phyloP scores from a whole-genome alignment of 2,113 vertebrate species.

The Dicrurus megarhynchus region DNA sequence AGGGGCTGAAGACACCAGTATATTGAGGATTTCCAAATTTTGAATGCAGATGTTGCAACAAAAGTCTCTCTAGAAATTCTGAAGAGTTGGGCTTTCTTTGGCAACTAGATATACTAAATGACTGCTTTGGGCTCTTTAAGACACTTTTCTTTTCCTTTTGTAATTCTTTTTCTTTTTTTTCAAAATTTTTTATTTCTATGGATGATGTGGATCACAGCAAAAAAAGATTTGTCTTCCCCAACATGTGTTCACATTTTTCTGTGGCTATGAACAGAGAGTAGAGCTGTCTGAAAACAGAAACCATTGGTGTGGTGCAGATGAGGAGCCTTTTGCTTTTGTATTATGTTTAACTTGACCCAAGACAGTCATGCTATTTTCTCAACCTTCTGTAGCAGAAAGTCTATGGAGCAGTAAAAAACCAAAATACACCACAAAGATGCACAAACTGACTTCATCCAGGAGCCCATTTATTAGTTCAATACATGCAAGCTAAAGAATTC shows the following conservation, averaged over 20 bases:
- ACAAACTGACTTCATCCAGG: not conserved
- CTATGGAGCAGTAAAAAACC: not conserved
- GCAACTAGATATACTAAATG: not conserved
- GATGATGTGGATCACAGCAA: not conserved
- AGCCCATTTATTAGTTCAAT: not conserved
- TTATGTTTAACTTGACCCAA: not conserved
- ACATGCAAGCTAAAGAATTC: not conserved
- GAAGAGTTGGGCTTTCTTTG: not conserved
- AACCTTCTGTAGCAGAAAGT: not conserved
- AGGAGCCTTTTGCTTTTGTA: not conserved
- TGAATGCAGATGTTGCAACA: not conserved
- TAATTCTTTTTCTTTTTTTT: not conserved
- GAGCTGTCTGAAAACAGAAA: not conserved
- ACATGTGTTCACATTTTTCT: not conserved
- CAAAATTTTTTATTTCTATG: not conserved
- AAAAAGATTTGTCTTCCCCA: not conserved
- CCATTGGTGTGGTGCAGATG: rapidly evolving
- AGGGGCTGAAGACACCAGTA: not conserved
- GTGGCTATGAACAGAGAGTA: not conserved
- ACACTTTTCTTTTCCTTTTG: not conserved
- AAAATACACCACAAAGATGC: not conserved
- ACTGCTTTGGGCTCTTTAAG: not conserved
- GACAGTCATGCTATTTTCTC: not conserved
- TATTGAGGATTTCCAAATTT: not conserved
- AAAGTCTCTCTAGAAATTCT: not conserved